A percentile compares a stretch with the other conserved stretches of the same genome.
phyloP scores from a whole-genome alignment of 92 coral and sea anemone genomes.

The Epizoanthus stellaris region DNA sequence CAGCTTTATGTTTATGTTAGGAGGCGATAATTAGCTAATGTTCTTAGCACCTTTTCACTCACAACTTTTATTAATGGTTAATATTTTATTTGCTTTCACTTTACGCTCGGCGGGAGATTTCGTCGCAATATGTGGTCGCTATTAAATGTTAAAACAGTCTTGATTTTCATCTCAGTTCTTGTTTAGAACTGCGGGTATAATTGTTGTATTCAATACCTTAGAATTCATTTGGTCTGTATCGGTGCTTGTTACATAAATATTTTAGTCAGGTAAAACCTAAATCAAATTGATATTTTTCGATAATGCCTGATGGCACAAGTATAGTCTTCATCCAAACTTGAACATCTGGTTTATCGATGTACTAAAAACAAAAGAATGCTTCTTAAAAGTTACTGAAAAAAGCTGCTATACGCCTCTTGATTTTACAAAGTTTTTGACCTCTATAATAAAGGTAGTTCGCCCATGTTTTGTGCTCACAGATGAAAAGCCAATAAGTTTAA shows the following conservation, averaged over 20 bases:
- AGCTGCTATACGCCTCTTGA: not conserved
- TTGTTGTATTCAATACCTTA: not conserved
- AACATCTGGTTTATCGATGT: not conserved
- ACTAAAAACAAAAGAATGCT: not conserved
- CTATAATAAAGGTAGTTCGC: not conserved
- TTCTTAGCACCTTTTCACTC: not conserved
- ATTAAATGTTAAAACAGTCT: conserved; percentile 5
- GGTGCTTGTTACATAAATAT: not conserved
- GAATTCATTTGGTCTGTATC: not conserved
- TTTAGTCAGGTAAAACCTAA: too few species aligned
- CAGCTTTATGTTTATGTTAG: conserved; percentile 9
- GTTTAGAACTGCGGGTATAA: not conserved
- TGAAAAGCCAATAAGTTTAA: conserved; percentile 17
- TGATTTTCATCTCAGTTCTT: not conserved
- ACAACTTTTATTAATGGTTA: conserved; percentile 16
- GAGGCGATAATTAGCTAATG: conserved; percentile 42
- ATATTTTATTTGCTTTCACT: conserved; percentile 22
- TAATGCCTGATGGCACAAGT: too few species aligned
- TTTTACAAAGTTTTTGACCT: not conserved
- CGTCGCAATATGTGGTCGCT: not conserved
- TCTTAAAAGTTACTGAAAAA: not conserved
- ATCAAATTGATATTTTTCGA: too few species aligned
- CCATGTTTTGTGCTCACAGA: not conserved
- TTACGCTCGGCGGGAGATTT: conserved; percentile 13
- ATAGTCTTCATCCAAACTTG: not conserved